Base-by-base conservation (phyloP, 35 echinoderm and acorn worm genomes). In the Strongylocentrotus purpuratus region DNA sequence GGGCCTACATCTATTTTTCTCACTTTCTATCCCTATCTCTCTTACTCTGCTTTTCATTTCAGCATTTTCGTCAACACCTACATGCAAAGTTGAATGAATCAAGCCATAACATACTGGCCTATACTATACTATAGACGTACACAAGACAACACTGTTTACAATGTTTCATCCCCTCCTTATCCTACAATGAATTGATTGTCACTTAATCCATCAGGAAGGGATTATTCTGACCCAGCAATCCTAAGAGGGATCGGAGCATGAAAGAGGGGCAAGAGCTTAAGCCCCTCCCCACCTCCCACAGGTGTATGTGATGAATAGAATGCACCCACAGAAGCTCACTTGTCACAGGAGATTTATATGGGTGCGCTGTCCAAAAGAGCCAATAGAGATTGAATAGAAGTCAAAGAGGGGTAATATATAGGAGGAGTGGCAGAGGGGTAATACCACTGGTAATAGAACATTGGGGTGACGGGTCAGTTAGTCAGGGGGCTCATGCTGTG, bases 331-430 rank as follows among this genome's bases (percentile, higher is more conserved):
- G 28, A 78, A 78, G 28, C 65, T 78, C 18, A 0, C 20, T 18
- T 0, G 4, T 70, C 5, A 13, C 50, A 14, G 22, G 65, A n/a
- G 18, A 28, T n/a, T 78, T 78, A 22, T 78, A n/a, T 78, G 65
- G 65, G 65, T 78, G 65, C 65, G 25, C 22, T 78, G 28, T n/a
- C 22, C 65, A 78, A 18, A 78, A 78, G 5, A 78, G 65, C 65
- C 65, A 78, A 78, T 78, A 78, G 65, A n/a, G 22, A 78, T 78
- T 78, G 65, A 78, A 78, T 78, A 78, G 65, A 78, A n/a, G 65
- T 78, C 65, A 78, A n/a, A 78, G 65, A 28, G 65, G 65, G 65
- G 65, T 78, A 78, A 78, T 78, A 41, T 41, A 41, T 41, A 78
- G 22, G 20, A 78, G 65, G 65, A 78, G 65, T 78, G 65, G 65